Evolutionary conservation across 2,888 invertebrate species (phyloP), one percentile per base, ranked within the genome.

Genomic region (Ceraclea dissimilis): DNA sequence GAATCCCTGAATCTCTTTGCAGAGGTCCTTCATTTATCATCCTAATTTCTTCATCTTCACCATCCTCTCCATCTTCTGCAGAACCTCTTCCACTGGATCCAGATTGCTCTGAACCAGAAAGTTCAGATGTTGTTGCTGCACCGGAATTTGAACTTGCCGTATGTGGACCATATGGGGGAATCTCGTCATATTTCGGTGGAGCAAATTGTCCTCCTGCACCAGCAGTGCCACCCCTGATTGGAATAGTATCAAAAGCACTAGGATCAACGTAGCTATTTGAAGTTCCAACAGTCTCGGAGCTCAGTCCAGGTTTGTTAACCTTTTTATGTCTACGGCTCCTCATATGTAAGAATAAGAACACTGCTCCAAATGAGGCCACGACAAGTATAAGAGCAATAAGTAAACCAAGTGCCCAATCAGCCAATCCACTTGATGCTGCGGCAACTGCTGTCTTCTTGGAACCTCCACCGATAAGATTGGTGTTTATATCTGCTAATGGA

Each of bases 21-120:
- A 92, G 71, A 0, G 90, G 90, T 0, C 93, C 90, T 71, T 96
- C 94, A 69, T 95, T 95, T 62, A 97, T 97, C 94, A 95, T 96
- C 64, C 95, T 80, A 52, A 97, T 95, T 71, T 97, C 97, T 71
- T 96, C 96, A 68, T 97, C 97, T 66, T 94, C 93, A 1, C 90
- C 90, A 67, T 91, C 91, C 64, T 90, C 90, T 0, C 89, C 90
- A 64, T 95, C 95, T 72, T 96, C 96, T 1, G 95, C 96, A 0
- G 96, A 96, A 0, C 97, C 97, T 48, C 96, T 80, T 4, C 97
- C 97, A 68, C 95, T 95, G 0, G 95, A 95, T 0, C 95, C 95
- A 0, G 94, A 94, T 66, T 94, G 93, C 63, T 95, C 95, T 31
- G 94, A 94, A 2, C 93, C 94, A 0, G 93, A 94, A 6, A 95